A percentile compares a stretch with the other conserved stretches of the same genome.
These are phyloP conservation scores for Bergia sp. DNA, from an alignment of 92 coral and sea anemone genomes.

Conservation along the genomic window DNA sequence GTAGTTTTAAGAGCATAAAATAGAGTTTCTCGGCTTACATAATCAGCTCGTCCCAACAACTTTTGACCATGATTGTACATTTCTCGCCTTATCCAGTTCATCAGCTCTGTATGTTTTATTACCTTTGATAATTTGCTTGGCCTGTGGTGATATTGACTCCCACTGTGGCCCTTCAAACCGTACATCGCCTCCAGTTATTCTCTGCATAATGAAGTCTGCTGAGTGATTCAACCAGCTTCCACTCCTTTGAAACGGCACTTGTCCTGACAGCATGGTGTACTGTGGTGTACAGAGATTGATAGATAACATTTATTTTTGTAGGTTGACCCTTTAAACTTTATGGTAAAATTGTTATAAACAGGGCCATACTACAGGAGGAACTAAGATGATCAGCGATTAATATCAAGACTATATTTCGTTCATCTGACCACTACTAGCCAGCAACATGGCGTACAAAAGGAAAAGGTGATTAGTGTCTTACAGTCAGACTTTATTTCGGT, in stretches of 20 bases:
- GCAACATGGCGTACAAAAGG: neutral
- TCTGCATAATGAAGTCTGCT: constrained; percentile 89
- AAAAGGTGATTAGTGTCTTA: neutral
- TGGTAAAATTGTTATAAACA: no score
- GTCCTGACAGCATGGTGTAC: constrained; percentile 99
- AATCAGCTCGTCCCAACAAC: no score
- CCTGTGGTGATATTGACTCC: constrained; percentile 90
- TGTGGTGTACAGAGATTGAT: neutral
- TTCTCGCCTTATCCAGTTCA: no score
- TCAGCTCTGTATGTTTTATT: neutral
- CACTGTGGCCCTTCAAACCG: constrained; percentile 96
- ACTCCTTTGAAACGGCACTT: constrained; percentile 98
- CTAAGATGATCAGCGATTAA: no score
- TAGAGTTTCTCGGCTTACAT: no score
- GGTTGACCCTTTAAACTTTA: no score
- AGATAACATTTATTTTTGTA: no score
- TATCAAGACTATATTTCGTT: no score
- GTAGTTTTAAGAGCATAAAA: no score
- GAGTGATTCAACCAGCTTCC: constrained; percentile 90
- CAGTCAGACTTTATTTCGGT: no score
- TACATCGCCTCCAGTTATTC: constrained; percentile 95
- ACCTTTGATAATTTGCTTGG: constrained; percentile 95
- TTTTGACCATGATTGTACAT: no score
- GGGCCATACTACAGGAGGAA: neutral
- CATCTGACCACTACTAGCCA: neutral